A percentile compares a stretch with the other conserved stretches of the same genome.
Evolutionary conservation across 1,140 invertebrate species (phyloP).

Genomic region (Pantala flavescens): DNA sequence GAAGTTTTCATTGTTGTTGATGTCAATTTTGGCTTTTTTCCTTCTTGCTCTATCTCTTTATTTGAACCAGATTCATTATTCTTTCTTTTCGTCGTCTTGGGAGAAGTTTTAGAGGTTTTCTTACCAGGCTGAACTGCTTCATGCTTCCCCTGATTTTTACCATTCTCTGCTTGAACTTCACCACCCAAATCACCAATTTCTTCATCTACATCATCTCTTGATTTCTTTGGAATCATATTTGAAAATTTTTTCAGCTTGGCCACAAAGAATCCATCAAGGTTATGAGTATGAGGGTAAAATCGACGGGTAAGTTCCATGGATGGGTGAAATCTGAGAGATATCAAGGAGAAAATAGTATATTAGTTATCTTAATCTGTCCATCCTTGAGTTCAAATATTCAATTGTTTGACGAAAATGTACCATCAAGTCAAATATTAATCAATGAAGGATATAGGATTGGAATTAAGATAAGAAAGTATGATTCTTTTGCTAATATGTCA

Average conservation of each 20-base stretch:
- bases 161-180: background rate
- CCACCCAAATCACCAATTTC: constrained; percentile 11
- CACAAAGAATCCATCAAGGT: constrained; percentile 99
- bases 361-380: no score
- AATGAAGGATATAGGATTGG: no score
- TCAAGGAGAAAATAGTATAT: constrained; percentile 18
- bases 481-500: no score
- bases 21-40: no score
- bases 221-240: constrained; percentile 54
- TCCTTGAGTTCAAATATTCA: no score
- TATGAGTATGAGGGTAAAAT: constrained; percentile 96
- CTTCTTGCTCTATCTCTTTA: no score
- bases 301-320: constrained; percentile 78
- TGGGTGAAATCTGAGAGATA: constrained; percentile 74
- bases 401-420: no score
- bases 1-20: no score
- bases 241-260: constrained; percentile 96
- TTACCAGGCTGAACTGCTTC: no score
- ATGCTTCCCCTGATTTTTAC: no score
- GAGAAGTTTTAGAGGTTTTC: background rate
- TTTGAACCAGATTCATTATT: background rate
- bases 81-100: background rate
- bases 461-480: no score
- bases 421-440: no score
- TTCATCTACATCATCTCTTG: constrained; percentile 17